Base-by-base conservation (phyloP, 2,888 invertebrate genomes). In the Cosmia pyralina region DNA sequence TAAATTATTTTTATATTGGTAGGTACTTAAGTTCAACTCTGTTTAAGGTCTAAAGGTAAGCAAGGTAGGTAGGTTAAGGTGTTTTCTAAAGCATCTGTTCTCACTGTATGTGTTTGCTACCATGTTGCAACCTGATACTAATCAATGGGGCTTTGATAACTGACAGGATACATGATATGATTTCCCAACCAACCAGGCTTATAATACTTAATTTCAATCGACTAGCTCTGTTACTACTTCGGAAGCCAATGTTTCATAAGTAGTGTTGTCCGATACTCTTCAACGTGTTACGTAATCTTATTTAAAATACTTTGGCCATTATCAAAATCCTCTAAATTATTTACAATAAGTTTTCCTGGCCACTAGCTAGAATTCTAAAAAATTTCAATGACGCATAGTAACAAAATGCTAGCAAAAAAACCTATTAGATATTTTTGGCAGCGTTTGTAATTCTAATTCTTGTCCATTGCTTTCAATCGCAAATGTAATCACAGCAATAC, bases 1-100 rank as follows among this genome's bases (percentile, higher is more conserved):
- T 90, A 80, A 88, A 84, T 87, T 72, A 41, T 41, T 41, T 41
- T 38, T 3, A 53, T 57, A 48, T 38, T 68, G 1, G 2, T 34
- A 50, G 1, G 2, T 34, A 50, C 38, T 5, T 10, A 10, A 73
- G 17, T 34, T n/a, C 1, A 4, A 34, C 5, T 38, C 1, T 22
- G 70, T 44, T 17, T 34, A 19, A 34, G 11, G 19, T 41, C 19
- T 38, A 1, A n/a, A 50, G 0, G 22, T 48, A 28, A 28, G 28
- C 3, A 28, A 28, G 28, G 7, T 11, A 17, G 4, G 3, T 28
- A 38, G 38, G 4, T 38, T 38, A 6, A 5, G 38, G 38, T 41
- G 7, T 41, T 28, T 63, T 50, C 19, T 46, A 46, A 34, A 34
- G 11, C 28, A 10, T 17, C 7, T 44, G 4, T 13, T 66, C 3